These are phyloP conservation scores for Cnemophilus loriae DNA, from an alignment of 2,113 vertebrate species.

Conservation along the genomic window DNA sequence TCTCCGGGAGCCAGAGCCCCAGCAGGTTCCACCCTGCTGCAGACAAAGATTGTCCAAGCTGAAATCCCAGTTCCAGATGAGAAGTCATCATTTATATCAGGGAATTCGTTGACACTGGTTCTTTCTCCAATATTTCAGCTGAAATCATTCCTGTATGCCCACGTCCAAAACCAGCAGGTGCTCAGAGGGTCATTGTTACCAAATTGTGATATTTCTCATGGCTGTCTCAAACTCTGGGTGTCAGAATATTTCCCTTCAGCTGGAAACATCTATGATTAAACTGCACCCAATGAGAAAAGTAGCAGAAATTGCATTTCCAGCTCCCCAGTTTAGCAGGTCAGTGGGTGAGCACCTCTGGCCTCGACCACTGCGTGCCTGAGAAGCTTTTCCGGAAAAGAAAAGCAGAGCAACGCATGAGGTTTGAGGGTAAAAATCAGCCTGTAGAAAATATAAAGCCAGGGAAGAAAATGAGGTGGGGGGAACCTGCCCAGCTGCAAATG, in stretches of 20 bases:
- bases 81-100: neutral
- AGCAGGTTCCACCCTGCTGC: neutral
- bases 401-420: neutral
- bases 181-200: neutral
- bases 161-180: neutral
- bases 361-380: accelerated
- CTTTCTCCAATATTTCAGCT: conserved; percentile 22
- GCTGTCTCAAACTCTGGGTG: neutral
- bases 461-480: neutral
- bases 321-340: neutral
- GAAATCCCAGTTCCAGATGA: neutral
- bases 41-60: neutral
- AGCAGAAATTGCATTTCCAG: neutral
- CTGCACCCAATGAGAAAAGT: neutral
- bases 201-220: conserved; percentile 8
- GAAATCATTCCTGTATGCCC: neutral
- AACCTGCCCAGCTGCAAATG: neutral
- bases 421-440: neutral
- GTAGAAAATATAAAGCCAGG: neutral
- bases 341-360: neutral
- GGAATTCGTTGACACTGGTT: neutral
- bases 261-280: conserved; percentile 45
- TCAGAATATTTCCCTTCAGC: neutral
- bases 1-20: neutral
- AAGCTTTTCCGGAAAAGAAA: neutral